Conservation (phyloP, 2,888 invertebrate species). For the Griposia aprilina region DNA sequence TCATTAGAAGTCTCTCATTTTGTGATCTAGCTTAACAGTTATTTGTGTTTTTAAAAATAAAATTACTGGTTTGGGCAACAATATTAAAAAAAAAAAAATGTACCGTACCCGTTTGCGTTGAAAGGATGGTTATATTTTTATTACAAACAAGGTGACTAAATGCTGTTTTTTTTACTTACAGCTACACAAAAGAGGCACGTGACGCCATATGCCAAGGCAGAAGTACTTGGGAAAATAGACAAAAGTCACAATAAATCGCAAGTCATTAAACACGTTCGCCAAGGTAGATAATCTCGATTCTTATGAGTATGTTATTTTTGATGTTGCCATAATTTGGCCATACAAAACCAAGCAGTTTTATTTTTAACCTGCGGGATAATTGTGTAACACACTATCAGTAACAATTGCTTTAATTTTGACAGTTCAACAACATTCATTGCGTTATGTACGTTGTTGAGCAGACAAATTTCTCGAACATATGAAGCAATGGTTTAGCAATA, state of each 20-base stretch:
- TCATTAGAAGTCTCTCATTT: neutral
- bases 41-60: neutral
- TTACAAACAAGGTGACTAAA: no score
- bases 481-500: no score
- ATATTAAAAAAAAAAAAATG: no score
- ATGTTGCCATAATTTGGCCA: neutral
- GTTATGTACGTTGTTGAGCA: no score
- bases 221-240: conserved; percentile 34
- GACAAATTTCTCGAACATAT: no score
- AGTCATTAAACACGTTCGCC: conserved; percentile 23
- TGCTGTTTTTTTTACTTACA: conserved; percentile 4
- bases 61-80: no score
- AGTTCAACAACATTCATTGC: no score
- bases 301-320: neutral
- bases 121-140: no score
- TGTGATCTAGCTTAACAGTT: neutral
- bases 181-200: conserved; percentile 49
- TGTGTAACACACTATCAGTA: no score
- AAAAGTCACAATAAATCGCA: conserved; percentile 35
- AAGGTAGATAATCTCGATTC: conserved; percentile 10
- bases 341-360: neutral
- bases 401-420: no score
- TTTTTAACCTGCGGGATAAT: neutral
- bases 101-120: rapidly evolving
- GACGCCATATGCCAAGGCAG: neutral